Evolutionary conservation across 2,888 invertebrate genomes (phyloP).

Genomic region (Drosophila leonis): DNA sequence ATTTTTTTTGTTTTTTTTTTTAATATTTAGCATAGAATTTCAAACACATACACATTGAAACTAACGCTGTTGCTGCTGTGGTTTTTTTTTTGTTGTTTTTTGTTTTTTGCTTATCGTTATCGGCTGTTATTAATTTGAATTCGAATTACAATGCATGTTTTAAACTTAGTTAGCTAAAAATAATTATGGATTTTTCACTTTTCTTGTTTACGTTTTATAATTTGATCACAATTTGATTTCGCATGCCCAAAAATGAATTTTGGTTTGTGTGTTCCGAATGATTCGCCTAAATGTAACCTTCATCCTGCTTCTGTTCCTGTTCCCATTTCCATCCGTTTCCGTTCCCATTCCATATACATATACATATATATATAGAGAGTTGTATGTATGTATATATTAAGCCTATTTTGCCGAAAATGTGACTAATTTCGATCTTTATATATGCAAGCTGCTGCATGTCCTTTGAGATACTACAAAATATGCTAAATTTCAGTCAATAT

Average conservation of each 20-base stretch:
- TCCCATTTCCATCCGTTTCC: constrained; percentile 25
- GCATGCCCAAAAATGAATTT: constrained; percentile 75
- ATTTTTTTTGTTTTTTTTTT: constrained; percentile 52
- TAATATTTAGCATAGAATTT: constrained; percentile 77
- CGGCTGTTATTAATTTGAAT: constrained; percentile 58
- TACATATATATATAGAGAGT: background rate
- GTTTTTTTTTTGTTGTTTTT: constrained; percentile 31
- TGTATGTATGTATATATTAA: constrained; percentile 46
- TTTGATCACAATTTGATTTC: constrained; percentile 84
- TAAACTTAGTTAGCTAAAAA: constrained; percentile 69
- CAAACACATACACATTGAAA: constrained; percentile 80
- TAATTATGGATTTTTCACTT: constrained; percentile 70
- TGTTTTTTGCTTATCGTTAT: constrained; percentile 45
- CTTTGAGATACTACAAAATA: constrained; percentile 59
- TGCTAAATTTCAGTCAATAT: constrained; percentile 76
- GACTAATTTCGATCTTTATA: constrained; percentile 36
- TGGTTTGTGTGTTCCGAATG: constrained; percentile 78
- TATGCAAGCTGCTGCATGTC: constrained; percentile 58
- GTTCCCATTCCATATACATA: constrained; percentile 22
- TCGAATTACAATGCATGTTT: constrained; percentile 70
- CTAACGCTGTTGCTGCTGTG: constrained; percentile 58
- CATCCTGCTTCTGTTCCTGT: constrained; percentile 34
- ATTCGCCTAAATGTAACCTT: constrained; percentile 65
- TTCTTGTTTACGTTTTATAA: constrained; percentile 69
- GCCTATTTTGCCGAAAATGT: constrained; percentile 42